Base-by-base conservation (phyloP, 1,140 invertebrate species). In the Andrena cerasifolii region DNA sequence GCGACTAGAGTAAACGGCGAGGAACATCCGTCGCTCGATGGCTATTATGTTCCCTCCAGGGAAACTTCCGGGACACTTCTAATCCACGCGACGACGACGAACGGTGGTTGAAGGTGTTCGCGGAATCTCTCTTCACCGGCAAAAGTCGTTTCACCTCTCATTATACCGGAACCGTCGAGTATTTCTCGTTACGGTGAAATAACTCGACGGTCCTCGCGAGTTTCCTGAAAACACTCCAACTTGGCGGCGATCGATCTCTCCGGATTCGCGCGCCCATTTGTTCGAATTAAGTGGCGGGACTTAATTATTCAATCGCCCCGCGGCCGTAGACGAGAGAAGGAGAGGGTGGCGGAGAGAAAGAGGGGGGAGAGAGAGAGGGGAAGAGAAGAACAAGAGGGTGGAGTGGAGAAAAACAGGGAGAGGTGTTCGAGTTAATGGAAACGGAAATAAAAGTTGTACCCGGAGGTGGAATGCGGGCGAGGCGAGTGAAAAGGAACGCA, bases 261-360 rank as follows among this genome's bases (percentile, higher is more conserved):
- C 28, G 36, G 40, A 36, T 63, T 49, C 33, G 33, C 8, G 49
- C 21, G 8, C 21, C 67, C n/a, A 49, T 68, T 51, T 12, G 40
- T 21, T 53, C 61, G 54, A 82, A 83, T 78, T 82, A 82, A 78
- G 75, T 78, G 74, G 54, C 79, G 43, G 68, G 36, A 74, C 75
- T 83, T 79, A 74, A 83, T 83, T 82, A 82, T 82, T 79, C 73
- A 63, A 74, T 79, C 65, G 75, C 36, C 51, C 16, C 24, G 49
- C 49, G 49, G 56, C 26, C n/a, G 63, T 49, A 54, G 54, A 24
- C 26, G 16, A 36, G 7, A 36, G 16, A 14, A 45, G 54, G 16
- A 31, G 58, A 66, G 61, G 33, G 28, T 21, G 65, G 51, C 36
- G 33, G 49, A 54, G 43, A 54, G 26, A n/a, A 61, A 31, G 51